phyloP scores from a whole-genome alignment of 1,140 invertebrate species.

The Radopholus similis region DNA sequence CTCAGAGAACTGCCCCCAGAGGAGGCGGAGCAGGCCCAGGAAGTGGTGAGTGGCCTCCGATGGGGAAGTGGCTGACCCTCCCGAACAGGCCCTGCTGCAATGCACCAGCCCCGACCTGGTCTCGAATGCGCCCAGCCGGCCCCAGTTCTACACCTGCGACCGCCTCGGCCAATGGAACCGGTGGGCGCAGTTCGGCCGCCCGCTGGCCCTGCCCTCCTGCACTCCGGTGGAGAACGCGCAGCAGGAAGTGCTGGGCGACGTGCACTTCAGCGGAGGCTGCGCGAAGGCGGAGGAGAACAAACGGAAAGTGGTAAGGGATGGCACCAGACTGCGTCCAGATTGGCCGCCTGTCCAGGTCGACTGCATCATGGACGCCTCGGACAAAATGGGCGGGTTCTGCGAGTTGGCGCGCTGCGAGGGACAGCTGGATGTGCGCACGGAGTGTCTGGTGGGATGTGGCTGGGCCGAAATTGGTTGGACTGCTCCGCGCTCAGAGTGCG shows the following conservation, averaged over 20 bases:
- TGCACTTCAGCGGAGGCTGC: conserved; percentile 7
- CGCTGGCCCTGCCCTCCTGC: conserved; percentile 20
- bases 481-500: too few species aligned
- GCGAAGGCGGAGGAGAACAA: background rate
- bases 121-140: conserved; percentile 1
- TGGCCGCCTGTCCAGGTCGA: too few species aligned
- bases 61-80: background rate
- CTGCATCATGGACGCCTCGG: conserved; percentile 1
- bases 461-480: too few species aligned
- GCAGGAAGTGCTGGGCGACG: conserved; percentile 11
- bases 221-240: conserved; percentile 8
- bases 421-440: conserved; percentile 1
- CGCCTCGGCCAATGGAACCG: conserved; percentile 20
- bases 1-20: background rate
- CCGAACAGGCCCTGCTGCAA: background rate
- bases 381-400: background rate
- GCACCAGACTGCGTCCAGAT: conserved; percentile 3
- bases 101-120: background rate
- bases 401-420: conserved; percentile 15
- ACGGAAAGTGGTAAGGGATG: background rate
- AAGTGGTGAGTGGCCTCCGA: background rate
- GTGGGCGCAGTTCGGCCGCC: background rate
- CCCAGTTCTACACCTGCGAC: conserved; percentile 25
- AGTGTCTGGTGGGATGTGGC: conserved; percentile 2
- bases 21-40: background rate